These are phyloP conservation scores for Eumerus sabulonum DNA, from an alignment of 2,888 invertebrate species.

Conservation along the genomic window DNA sequence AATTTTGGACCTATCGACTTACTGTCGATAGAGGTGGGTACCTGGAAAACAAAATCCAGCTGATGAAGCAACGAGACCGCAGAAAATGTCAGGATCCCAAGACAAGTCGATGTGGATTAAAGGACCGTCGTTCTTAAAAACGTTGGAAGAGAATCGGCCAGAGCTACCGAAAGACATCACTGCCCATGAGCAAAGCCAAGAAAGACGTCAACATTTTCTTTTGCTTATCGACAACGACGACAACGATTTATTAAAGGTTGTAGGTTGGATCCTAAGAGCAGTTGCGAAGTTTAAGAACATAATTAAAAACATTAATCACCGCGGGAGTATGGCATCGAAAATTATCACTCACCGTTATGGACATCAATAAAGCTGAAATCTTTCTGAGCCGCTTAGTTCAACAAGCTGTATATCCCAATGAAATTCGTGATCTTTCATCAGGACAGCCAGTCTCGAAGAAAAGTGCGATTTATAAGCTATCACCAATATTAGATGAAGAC, in stretches of 20 bases:
- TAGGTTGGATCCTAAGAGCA: constrained; percentile 22
- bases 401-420: constrained; percentile 6
- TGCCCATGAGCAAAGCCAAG: background rate
- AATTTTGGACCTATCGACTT: constrained; percentile 50
- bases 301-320: background rate
- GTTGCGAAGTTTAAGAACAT: background rate
- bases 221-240: background rate
- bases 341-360: background rate
- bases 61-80: too few species aligned
- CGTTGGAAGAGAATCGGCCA: constrained; percentile 31
- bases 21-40: constrained; percentile 69
- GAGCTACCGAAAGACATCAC: background rate
- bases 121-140: constrained; percentile 38
- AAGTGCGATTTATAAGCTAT: constrained; percentile 21
- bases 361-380: constrained; percentile 9
- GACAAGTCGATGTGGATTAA: constrained; percentile 40
- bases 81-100: constrained; percentile 69
- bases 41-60: too few species aligned
- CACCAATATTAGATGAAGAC: constrained; percentile 33
- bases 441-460: constrained; percentile 8
- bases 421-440: constrained; percentile 17
- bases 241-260: constrained; percentile 26
- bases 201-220: constrained; percentile 4
- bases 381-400: constrained; percentile 24
- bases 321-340: background rate